Evolutionary conservation across 2,113 vertebrate species (phyloP), one percentile per base, ranked within the genome.

Genomic region (Myxocyprinus asiaticus): DNA sequence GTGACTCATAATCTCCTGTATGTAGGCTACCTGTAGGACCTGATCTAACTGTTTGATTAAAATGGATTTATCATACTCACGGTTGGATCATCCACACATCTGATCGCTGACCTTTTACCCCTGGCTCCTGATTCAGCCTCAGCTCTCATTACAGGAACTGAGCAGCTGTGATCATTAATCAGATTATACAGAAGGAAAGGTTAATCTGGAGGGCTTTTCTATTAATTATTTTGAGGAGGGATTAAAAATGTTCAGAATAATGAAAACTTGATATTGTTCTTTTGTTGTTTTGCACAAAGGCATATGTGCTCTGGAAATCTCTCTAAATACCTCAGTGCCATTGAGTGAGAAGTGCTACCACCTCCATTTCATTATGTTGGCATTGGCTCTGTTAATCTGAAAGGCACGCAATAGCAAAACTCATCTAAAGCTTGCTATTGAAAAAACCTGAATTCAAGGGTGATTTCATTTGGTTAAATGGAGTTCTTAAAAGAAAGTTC

Each of bases 201-300:
- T 56, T 74, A 70, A 82, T 76, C 63, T 77, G 17, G 43, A 67
- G 22, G n/a, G 17, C 4, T 64, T 78, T 66, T 74, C 22, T 71
- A 58, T 53, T 42, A 68, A 79, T 71, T 79, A 67, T 77, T 71
- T 83, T 22, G 65, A 61, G 6, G 62, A 71, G 11, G 74, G 81
- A 79, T 81, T 86, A 70, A 72, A 55, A 64, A 67, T 56, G 78
- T 68, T 72, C 2, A 14, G 47, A 17, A 15, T 73, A 53, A 65
- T 83, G 73, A 66, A 79, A 79, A 83, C 9, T 69, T 64, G 56
- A 79, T 73, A 79, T 53, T 79, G 67, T 79, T 73, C 55, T 76
- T 80, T 77, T 81, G 68, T 77, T 22, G 55, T 64, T 68, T 4
- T 50, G 42, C 62, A 76, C 79, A 76, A 81, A 78, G 65, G 56